phyloP scores from a whole-genome alignment of 2,888 invertebrate species.

The Magallana nippona region DNA sequence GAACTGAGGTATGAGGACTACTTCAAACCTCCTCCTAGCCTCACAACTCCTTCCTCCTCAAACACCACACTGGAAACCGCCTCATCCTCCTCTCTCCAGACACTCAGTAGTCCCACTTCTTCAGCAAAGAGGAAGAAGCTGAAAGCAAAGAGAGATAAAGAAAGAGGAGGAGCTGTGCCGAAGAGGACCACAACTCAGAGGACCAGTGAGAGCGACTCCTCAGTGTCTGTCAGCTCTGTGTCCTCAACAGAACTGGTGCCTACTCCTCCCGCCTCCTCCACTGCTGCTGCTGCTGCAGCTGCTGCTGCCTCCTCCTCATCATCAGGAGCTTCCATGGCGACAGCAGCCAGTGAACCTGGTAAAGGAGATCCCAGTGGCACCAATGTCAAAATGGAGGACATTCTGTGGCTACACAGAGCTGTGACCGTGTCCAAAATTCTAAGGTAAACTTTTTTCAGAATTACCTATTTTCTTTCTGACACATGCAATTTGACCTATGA shows the following conservation, averaged over 20 bases:
- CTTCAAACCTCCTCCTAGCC: constrained; percentile 41
- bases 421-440: constrained; percentile 77
- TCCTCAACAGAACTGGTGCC: constrained; percentile 52
- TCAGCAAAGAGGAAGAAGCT: constrained; percentile 76
- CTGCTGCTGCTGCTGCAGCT: constrained; percentile 49
- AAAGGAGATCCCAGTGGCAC: constrained; percentile 35
- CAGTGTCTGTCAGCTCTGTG: constrained; percentile 49
- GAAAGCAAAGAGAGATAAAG: constrained; percentile 73
- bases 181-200: constrained; percentile 57
- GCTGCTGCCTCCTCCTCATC: constrained; percentile 59
- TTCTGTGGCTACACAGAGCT: constrained; percentile 77
- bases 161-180: constrained; percentile 55
- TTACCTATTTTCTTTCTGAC: background rate
- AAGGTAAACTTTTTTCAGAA: constrained; percentile 28
- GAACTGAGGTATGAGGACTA: constrained; percentile 63
- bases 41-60: constrained; percentile 28
- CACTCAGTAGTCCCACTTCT: constrained; percentile 69
- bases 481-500: too few species aligned
- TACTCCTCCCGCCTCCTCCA: constrained; percentile 53
- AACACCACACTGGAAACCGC: constrained; percentile 50
- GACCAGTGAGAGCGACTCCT: constrained; percentile 63
- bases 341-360: constrained; percentile 48
- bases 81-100: constrained; percentile 54
- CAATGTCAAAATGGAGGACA: constrained; percentile 70
- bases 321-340: constrained; percentile 48